Evolutionary conservation across 2,797 vertebrate species (phyloP), one percentile per base, ranked within the genome.

Genomic region (Psittacula derbiana): DNA sequence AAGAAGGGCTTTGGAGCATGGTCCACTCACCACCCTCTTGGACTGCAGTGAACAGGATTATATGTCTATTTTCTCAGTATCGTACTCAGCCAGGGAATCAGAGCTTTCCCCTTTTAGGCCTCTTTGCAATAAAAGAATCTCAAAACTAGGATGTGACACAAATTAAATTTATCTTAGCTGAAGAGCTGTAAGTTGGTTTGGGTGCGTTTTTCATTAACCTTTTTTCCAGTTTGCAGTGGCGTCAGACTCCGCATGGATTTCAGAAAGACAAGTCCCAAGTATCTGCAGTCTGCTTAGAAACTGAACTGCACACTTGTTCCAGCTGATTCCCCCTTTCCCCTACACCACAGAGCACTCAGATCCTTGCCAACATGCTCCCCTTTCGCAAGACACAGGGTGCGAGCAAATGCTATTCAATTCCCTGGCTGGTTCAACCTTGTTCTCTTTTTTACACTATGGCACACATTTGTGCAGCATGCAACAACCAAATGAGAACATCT

Each of bases 381-480:
- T 94, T 94, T 90, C 10, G 8, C 91, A 96, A 94, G 78, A 81
- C 2, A 0, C 47, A 38, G 91, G 60, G 44, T 78, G 67, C 57
- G 46, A 88, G 65, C 65, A 82, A 80, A 88, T 13, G 6, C 33
- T 88, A 4, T 47, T 96, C 52, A 53, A 41, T 73, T 74, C 62
- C 55, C 44, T 67, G 38, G 33, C 49, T 83, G 20, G 14, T 88
- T 93, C 40, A 92, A 49, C 81, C 58, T 95, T 64, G 21, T 60
- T 91, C 91, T 86, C 58, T 46, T 95, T 96, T 90, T 93, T 75
- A 80, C 65, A 91, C 93, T 91, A 75, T 91, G 88, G 80, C 88
- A 95, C 50, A 86, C 25, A 96, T 93, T 91, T 92, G 55, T 90
- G 60, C 44, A 79, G 61, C 53, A 46, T 67, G 94, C 70, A 93